Evolutionary conservation across 1,140 invertebrate genomes (phyloP).

Genomic region (Lasaia peninsularis): DNA sequence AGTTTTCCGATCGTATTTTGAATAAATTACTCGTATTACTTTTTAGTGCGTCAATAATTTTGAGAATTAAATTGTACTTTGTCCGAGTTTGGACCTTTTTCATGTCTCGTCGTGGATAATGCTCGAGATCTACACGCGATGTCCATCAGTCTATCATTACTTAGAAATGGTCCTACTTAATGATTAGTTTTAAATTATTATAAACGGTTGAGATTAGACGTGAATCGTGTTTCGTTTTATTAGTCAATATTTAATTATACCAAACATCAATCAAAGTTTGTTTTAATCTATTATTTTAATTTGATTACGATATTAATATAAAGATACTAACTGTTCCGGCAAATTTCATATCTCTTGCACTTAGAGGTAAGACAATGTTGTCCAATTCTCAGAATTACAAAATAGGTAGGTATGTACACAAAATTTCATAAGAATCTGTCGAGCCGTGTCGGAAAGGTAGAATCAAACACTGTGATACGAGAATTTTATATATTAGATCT

Average conservation of each 20-base stretch:
- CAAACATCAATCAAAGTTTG: not conserved
- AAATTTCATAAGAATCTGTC: no score
- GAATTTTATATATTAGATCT: no score
- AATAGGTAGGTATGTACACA: no score
- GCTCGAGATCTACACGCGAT: slow-evolving; percentile 12
- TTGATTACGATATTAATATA: no score
- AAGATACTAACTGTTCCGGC: no score
- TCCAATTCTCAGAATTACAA: no score
- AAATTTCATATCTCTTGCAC: no score
- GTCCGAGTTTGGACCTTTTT: slow-evolving; percentile 26
- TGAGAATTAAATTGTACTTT: slow-evolving; percentile 50
- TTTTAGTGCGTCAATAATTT: slow-evolving; percentile 62
- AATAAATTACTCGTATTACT: slow-evolving; percentile 54
- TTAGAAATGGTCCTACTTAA: slow-evolving; percentile 2
- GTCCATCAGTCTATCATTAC: slow-evolving; percentile 5
- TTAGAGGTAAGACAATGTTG: no score
- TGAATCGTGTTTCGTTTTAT: not conserved
- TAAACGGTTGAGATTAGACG: slow-evolving; percentile 3
- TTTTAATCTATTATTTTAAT: no score
- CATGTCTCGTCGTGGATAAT: slow-evolving; percentile 7
- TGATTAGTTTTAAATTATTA: slow-evolving; percentile 15
- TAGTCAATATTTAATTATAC: not conserved
- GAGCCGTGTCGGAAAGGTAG: no score
- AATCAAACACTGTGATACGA: no score
- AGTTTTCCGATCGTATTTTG: slow-evolving; percentile 48